These are phyloP conservation scores for Corella eumyota DNA, from an alignment of 23 tunicate genomes.

Conservation along the genomic window DNA sequence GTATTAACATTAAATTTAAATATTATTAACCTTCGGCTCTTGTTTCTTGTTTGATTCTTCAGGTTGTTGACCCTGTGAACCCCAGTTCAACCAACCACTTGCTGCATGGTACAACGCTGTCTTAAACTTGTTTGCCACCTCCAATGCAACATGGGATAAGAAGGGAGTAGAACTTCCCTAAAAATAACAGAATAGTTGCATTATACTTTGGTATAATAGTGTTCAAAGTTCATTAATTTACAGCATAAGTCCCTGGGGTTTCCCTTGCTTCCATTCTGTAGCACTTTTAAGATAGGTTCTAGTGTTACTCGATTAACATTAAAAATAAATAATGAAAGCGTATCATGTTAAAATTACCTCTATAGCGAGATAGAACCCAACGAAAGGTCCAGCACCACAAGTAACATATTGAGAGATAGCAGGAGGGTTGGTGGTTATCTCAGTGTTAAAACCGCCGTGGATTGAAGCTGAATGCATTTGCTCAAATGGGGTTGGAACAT, in stretches of 20 bases:
- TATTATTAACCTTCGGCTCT: background rate
- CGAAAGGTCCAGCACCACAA: constrained; percentile 44
- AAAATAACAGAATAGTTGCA: background rate
- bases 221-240: no score
- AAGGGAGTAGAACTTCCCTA: background rate
- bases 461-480: constrained; percentile 43
- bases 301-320: no score
- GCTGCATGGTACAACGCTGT: constrained; percentile 69
- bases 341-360: constrained; percentile 55
- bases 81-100: constrained; percentile 74
- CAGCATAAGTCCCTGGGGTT: no score
- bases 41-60: background rate
- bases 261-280: no score
- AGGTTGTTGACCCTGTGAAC: constrained; percentile 8
- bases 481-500: constrained; percentile 46
- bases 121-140: constrained; percentile 65
- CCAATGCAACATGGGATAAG: constrained; percentile 78
- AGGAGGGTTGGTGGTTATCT: constrained; percentile 13
- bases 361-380: constrained; percentile 63
- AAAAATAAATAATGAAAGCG: no score
- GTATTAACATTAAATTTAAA: no score
- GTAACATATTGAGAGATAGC: constrained; percentile 47
- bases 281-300: no score
- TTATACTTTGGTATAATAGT: background rate
- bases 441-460: constrained; percentile 39